phyloP scores from a whole-genome alignment of 2,113 vertebrate genomes.

The Parus major region DNA sequence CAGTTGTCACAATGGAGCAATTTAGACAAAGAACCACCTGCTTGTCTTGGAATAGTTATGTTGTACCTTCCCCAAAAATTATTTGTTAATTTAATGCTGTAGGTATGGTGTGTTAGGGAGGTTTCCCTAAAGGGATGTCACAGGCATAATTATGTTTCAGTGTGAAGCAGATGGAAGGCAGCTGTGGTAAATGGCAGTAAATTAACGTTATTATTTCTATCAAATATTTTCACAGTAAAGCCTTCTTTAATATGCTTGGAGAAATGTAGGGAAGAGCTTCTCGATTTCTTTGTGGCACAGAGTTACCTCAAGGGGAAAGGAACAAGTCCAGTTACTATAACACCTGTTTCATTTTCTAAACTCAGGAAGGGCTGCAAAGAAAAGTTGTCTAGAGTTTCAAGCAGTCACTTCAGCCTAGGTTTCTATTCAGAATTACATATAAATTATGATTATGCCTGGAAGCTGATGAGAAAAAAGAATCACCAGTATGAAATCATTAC shows the following conservation, averaged over 20 bases:
- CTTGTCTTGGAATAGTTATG: neutral
- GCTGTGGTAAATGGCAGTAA: neutral
- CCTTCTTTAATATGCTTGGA: neutral
- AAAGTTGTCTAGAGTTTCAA: conserved; percentile 35
- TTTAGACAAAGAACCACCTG: neutral
- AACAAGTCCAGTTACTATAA: neutral
- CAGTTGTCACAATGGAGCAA: neutral
- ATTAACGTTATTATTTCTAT: neutral
- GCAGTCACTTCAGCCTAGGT: neutral
- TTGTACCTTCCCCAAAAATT: neutral
- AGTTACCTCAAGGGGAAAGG: neutral
- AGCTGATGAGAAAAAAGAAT: neutral
- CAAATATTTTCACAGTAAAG: neutral
- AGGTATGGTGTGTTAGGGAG: neutral
- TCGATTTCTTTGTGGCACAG: neutral
- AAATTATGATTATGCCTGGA: neutral
- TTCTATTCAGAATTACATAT: neutral
- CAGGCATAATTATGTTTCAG: neutral
- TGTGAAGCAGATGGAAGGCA: neutral
- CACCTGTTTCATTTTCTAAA: conserved; percentile 23
- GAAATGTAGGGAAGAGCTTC: neutral
- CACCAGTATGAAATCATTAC: neutral
- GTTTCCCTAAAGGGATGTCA: neutral
- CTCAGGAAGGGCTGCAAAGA: neutral
- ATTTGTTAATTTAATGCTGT: neutral